These are phyloP conservation scores for Rhamphomyia laevipes DNA, from an alignment of 2,888 invertebrate genomes.

Conservation along the genomic window DNA sequence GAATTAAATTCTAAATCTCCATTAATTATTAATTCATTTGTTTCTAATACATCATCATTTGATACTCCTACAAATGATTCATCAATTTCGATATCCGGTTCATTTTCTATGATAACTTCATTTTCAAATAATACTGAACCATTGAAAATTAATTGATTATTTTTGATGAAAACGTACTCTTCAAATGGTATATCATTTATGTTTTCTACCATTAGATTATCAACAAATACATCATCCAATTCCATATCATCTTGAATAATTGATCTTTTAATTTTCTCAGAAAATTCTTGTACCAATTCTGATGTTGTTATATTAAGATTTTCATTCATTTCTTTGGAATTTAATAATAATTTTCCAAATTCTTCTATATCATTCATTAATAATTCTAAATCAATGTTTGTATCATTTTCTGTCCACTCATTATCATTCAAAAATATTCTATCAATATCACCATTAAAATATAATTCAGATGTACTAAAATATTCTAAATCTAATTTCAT, in stretches of 20 bases:
- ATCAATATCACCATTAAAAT: constrained; percentile 21
- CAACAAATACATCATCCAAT: constrained; percentile 23
- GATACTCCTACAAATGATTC: constrained; percentile 11
- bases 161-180: constrained; percentile 23
- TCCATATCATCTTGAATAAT: constrained; percentile 12
- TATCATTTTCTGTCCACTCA: constrained; percentile 26
- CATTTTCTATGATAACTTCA: constrained; percentile 18
- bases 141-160: constrained; percentile 22
- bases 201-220: constrained; percentile 25
- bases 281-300: no score
- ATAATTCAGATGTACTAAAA: constrained; percentile 20
- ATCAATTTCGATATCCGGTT: constrained; percentile 10
- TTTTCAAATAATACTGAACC: constrained; percentile 24
- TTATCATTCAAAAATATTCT: constrained; percentile 25
- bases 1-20: constrained; percentile 26
- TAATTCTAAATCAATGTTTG: constrained; percentile 19
- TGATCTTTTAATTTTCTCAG: no score
- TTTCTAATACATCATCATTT: not conserved
- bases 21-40: constrained; percentile 15
- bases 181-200: constrained; percentile 24
- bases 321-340: not conserved
- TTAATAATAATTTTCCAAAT: constrained; percentile 21
- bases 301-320: not conserved
- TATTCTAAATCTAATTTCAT: constrained; percentile 11
- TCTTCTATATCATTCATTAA: constrained; percentile 18